Conservation (phyloP, 2,797 vertebrate genomes). For the Peromyscus eremicus region DNA sequence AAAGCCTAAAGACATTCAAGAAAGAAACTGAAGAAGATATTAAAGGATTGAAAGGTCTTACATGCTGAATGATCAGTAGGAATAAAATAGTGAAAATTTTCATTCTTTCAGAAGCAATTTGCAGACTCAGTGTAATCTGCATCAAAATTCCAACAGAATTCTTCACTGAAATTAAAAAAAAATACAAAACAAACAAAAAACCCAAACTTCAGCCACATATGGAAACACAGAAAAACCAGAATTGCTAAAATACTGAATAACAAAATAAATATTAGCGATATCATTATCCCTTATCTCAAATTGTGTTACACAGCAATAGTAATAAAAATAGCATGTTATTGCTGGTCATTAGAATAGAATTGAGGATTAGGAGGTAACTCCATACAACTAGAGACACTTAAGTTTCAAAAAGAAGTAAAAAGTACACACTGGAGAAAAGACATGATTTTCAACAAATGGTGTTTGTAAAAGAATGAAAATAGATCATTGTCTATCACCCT, state of each 20-base stretch:
- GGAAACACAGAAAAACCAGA: background rate
- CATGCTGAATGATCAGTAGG: background rate
- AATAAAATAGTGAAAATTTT: background rate
- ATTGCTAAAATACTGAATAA: background rate
- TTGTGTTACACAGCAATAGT: background rate
- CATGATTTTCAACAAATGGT: background rate
- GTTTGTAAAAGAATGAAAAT: background rate
- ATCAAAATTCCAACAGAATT: background rate
- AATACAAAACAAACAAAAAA: background rate
- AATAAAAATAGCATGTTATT: background rate
- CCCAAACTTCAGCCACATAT: background rate
- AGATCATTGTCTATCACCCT: background rate
- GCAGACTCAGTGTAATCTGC: background rate
- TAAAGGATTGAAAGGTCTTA: background rate
- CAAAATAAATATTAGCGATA: background rate
- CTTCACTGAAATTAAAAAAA: background rate
- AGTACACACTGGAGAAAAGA: background rate
- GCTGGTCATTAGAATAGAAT: background rate
- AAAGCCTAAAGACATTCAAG: background rate
- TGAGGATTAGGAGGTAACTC: background rate
- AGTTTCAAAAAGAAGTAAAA: background rate
- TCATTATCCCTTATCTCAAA: background rate
- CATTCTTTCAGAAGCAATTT: background rate
- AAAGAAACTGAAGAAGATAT: background rate
- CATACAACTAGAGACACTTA: background rate